Evolutionary conservation across 2,797 vertebrate species (phyloP).

Genomic region (Pseudochirops corinnae): DNA sequence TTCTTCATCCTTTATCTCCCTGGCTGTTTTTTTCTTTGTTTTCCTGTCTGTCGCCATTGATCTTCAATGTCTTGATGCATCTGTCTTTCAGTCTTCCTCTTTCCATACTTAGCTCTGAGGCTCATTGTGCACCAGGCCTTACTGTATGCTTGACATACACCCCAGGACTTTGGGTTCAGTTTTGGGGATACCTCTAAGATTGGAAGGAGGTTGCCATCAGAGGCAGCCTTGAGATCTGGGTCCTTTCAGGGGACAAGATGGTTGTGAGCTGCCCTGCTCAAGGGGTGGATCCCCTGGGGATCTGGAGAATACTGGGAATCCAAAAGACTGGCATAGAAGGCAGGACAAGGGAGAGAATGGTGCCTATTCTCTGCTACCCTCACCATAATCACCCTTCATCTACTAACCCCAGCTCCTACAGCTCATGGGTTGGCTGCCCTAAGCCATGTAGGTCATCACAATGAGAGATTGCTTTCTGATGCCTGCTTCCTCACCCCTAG

Average conservation of each 20-base stretch:
- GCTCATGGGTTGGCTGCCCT: neutral
- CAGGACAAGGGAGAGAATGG: neutral
- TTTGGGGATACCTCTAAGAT: neutral
- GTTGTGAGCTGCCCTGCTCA: neutral
- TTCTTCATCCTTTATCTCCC: neutral
- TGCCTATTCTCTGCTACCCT: neutral
- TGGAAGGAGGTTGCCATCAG: neutral
- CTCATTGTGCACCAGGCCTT: neutral
- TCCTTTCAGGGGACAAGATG: neutral
- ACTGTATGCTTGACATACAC: neutral
- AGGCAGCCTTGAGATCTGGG: neutral
- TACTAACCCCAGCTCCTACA: neutral
- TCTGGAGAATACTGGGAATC: neutral
- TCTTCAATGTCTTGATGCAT: neutral
- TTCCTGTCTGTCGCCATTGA: conserved; percentile 5
- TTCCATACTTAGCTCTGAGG: neutral
- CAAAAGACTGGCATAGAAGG: neutral
- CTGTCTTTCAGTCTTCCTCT: neutral
- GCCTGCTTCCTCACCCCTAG: neutral
- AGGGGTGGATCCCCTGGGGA: neutral
- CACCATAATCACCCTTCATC: neutral
- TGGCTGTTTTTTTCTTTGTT: neutral
- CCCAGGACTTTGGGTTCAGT: neutral
- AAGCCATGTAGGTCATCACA: neutral
- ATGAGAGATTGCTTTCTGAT: neutral